phyloP scores from a whole-genome alignment of 2,113 vertebrate genomes.

The Chaetodon auriga region DNA sequence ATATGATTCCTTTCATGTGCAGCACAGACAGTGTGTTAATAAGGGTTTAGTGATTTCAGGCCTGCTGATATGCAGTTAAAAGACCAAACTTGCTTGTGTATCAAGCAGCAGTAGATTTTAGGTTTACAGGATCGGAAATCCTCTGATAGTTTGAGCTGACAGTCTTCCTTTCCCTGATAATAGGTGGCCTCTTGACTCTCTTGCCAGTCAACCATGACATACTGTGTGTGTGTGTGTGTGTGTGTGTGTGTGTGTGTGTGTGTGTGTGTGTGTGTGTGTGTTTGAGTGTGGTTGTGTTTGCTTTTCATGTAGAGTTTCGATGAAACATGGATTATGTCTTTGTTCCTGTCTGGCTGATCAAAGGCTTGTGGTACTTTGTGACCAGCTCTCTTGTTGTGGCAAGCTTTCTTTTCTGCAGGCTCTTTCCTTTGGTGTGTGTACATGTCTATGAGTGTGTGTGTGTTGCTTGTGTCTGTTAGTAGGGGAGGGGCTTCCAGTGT shows the following conservation, averaged over 20 bases:
- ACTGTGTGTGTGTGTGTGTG: conserved; percentile 30
- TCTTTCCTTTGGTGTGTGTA: conserved; percentile 21
- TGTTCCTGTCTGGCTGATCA: conserved; percentile 60
- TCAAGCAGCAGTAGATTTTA: conserved; percentile 29
- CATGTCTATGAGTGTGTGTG: background rate
- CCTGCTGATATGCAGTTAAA: conserved; percentile 1
- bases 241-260: conserved; percentile 7
- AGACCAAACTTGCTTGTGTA: conserved; percentile 5
- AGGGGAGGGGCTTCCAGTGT: conserved; percentile 21
- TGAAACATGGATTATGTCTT: conserved; percentile 68
- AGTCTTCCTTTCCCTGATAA: conserved; percentile 54
- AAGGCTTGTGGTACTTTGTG: conserved; percentile 45
- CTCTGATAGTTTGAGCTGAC: conserved; percentile 52
- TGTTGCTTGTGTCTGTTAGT: conserved; percentile 8
- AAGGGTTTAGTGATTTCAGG: background rate
- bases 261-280: conserved; percentile 4
- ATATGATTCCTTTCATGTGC: background rate
- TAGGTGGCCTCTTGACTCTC: conserved; percentile 48
- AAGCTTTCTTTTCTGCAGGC: conserved; percentile 46
- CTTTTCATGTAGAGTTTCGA: conserved; percentile 36
- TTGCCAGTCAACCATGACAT: conserved; percentile 32
- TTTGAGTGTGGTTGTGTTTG: conserved; percentile 23
- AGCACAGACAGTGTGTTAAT: background rate
- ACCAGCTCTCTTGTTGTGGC: conserved; percentile 49
- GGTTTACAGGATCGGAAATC: conserved; percentile 50